Percentiles rank a stretch among this genome's conserved stretches.
Evolutionary conservation across 2,113 vertebrate genomes (phyloP).

Genomic region (Ptilorrhoa leucosticta): DNA sequence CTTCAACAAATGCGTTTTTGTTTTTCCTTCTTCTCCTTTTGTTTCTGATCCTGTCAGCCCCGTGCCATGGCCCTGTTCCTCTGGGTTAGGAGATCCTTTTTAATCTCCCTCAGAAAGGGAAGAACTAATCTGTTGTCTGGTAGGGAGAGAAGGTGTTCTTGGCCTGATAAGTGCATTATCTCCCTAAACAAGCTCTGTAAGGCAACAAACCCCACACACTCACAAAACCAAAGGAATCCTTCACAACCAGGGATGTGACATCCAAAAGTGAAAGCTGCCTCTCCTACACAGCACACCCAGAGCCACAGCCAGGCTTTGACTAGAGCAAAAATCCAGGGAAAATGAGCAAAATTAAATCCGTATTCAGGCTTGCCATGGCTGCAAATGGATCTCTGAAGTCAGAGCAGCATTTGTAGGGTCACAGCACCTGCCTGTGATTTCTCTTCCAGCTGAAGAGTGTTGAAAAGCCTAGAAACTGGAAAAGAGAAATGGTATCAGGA

Average conservation of each 20-base stretch:
- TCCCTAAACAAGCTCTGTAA: background rate
- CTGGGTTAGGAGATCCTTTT: background rate
- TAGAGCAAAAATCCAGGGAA: background rate
- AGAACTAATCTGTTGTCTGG: background rate
- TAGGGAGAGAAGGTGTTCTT: background rate
- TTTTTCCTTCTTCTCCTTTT: background rate
- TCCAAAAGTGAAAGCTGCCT: background rate
- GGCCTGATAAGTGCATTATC: constrained; percentile 28
- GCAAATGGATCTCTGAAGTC: background rate
- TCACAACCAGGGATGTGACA: background rate
- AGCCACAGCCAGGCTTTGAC: background rate
- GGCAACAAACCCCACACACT: background rate
- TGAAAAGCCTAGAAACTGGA: background rate
- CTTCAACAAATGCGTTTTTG: background rate
- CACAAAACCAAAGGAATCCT: background rate
- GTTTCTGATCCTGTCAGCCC: background rate
- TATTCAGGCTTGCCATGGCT: rapidly evolving
- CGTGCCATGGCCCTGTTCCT: background rate
- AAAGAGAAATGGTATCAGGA: rapidly evolving
- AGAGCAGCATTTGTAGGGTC: rapidly evolving
- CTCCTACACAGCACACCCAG: background rate
- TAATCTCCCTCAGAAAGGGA: background rate
- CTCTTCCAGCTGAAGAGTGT: background rate
- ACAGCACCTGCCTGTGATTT: rapidly evolving
- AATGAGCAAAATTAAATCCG: background rate